Conservation (phyloP, 2,113 vertebrate genomes). For the Dasypus novemcinctus region DNA sequence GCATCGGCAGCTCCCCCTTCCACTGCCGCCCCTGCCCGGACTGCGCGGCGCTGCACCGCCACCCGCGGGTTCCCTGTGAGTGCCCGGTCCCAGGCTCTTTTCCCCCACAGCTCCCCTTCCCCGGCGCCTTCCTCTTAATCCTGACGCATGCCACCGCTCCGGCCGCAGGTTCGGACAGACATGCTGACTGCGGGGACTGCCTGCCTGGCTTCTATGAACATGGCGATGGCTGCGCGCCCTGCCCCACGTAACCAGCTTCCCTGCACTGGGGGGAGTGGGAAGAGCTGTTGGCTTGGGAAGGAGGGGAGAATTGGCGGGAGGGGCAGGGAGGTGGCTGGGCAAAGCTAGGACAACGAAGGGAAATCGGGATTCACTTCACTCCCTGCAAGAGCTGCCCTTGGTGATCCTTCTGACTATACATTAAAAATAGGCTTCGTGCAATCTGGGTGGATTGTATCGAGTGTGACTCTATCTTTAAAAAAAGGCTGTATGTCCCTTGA, state of each 20-base stretch:
- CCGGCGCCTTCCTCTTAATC: neutral
- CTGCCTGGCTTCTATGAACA: slow-evolving; percentile 77
- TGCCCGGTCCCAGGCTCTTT: neutral
- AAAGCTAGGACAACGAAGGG: neutral
- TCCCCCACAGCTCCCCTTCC: fast-evolving
- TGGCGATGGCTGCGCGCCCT: neutral
- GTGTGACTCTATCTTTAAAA: too few species aligned
- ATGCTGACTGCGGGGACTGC: slow-evolving; percentile 73
- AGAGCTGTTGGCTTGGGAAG: neutral
- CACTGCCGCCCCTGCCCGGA: slow-evolving; percentile 67
- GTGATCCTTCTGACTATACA: fast-evolving
- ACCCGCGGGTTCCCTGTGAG: slow-evolving; percentile 7
- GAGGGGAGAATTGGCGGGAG: neutral
- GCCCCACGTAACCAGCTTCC: slow-evolving; percentile 45
- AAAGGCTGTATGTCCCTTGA: too few species aligned
- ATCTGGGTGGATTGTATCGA: too few species aligned
- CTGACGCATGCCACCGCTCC: neutral
- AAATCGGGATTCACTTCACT: neutral
- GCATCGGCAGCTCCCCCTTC: neutral
- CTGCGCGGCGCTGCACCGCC: slow-evolving; percentile 57
- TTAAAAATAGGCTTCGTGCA: neutral
- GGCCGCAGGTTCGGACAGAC: slow-evolving; percentile 46
- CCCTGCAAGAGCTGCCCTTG: neutral
- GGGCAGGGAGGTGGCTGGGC: neutral
- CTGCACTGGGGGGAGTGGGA: neutral